Base-by-base conservation (phyloP, 2,888 invertebrate species). In the Geotrupes spiniger region DNA sequence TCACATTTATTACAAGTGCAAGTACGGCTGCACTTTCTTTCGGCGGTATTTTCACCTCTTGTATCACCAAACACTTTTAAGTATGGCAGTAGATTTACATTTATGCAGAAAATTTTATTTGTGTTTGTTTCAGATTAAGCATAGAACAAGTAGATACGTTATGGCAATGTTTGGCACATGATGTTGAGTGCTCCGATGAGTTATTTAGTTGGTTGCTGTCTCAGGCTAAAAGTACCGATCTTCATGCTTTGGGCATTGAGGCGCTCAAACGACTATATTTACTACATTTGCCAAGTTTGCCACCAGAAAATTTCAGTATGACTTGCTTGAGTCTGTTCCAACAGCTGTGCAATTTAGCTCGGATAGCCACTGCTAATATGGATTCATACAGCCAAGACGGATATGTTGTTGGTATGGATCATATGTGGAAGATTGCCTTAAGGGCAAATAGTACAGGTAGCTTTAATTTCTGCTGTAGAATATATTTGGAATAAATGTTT, bases 391-490 rank as follows among this genome's bases (percentile, higher is more conserved):
- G 59, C 11, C 74, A 54, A 33, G 71, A 69, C 46, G 69, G 67
- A 8, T 85, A 87, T 72, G 83, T 85, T 17, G 81, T 90, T 9
- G 93, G 92, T 9, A 94, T 95, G 89, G 90, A 92, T 71, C 92
- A 94, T 62, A 76, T 95, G 59, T 96, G 95, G 94, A 90, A 90
- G 71, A 93, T 96, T 52, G 95, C 95, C 0, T 76, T 96, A 2
- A 78, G 89, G 57, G 94, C 95, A 1, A 87, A 87, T 58, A 93
- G 89, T 68, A 93, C 93, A 45, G 83, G 83, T 83, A n/a, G n/a
- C n/a, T 62, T 53, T 36, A 33, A 26, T 38, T 21, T 17, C n/a
- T n/a, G n/a, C n/a, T n/a, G n/a, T n/a, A n/a, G n/a, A n/a, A 28
- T 12, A 28, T 6, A 44, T 36, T 36, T 47, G 16, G 10, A 25